phyloP scores from a whole-genome alignment of 2,797 vertebrate species.

The Heteromormyrus szaboi region DNA sequence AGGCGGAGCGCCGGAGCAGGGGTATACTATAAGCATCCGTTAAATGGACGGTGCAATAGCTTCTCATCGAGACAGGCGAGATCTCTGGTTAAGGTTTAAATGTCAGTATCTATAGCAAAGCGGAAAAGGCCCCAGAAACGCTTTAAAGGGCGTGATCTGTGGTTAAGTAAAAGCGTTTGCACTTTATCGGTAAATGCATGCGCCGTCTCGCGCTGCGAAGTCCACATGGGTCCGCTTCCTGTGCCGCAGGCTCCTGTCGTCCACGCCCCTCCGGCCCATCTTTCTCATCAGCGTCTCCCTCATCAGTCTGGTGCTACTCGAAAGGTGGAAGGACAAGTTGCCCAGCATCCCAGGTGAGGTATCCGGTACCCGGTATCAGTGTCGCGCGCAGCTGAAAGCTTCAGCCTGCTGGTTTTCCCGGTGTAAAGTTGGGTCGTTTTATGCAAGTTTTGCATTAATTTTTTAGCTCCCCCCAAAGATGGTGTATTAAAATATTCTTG shows the following conservation, averaged over 20 bases:
- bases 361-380: not conserved
- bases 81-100: not conserved
- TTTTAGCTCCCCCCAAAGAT: not conserved
- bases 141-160: not conserved
- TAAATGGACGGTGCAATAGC: not conserved
- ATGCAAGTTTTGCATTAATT: not conserved
- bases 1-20: not conserved
- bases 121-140: not conserved
- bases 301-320: conserved; percentile 78
- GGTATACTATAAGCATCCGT: not conserved
- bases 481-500: not conserved
- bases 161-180: not conserved
- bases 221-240: not conserved
- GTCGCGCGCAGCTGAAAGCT: not conserved
- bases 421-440: not conserved
- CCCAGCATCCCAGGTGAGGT: conserved; percentile 66
- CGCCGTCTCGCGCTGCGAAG: not conserved
- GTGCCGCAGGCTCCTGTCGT: conserved; percentile 80
- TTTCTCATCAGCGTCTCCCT: conserved; percentile 82
- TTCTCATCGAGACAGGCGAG: not conserved
- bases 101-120: not conserved
- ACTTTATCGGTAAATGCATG: not conserved
- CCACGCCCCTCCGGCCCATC: conserved; percentile 80
- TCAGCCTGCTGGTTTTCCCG: not conserved
- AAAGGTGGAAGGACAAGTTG: conserved; percentile 84